Conservation (phyloP, 92 coral and sea anemone genomes). For the Desmophyllum pertusum region DNA sequence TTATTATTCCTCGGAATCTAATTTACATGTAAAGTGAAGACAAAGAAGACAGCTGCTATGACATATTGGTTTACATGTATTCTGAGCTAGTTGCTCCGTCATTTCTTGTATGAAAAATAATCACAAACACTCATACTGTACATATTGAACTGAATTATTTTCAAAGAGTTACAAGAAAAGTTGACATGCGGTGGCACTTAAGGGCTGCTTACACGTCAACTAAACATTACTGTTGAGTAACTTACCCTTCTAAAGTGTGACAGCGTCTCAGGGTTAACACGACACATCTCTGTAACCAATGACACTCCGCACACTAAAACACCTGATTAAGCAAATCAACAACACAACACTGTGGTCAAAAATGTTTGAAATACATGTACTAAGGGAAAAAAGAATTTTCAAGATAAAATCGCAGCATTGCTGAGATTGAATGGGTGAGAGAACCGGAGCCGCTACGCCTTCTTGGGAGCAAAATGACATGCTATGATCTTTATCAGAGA, state of each 20-base stretch:
- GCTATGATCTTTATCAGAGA: no score
- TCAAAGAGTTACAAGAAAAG: no score
- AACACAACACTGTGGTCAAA: background rate
- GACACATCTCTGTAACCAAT: conserved; percentile 95
- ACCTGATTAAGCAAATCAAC: conserved; percentile 56
- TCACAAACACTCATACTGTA: background rate
- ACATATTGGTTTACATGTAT: background rate
- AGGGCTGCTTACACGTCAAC: background rate
- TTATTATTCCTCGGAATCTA: no score
- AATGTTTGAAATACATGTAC: background rate
- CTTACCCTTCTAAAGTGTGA: conserved; percentile 96
- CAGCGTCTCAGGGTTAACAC: conserved; percentile 87
- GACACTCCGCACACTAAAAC: conserved; percentile 89
- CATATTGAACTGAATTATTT: no score
- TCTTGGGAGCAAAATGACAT: no score
- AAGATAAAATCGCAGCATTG: background rate
- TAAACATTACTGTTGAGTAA: background rate
- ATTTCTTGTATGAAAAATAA: background rate
- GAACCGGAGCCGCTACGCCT: no score
- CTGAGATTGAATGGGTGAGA: no score
- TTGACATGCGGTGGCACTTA: no score
- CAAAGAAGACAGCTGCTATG: no score
- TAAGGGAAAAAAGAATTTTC: background rate
- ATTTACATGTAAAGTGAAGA: background rate
- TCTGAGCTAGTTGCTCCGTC: background rate